phyloP scores from a whole-genome alignment of 1,140 invertebrate genomes.

The Penaeus indicus region DNA sequence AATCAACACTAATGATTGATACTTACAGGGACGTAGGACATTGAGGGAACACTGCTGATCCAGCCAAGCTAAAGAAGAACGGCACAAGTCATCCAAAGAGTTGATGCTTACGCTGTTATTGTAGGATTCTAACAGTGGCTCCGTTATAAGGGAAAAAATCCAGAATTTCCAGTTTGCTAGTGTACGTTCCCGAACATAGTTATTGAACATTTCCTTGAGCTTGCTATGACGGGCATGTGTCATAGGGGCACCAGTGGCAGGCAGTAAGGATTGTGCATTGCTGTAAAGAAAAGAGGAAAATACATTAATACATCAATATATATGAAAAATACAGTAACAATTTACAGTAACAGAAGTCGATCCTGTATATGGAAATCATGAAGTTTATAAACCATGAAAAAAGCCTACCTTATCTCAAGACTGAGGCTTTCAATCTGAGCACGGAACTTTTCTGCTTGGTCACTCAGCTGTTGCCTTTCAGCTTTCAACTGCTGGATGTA shows the following conservation, averaged over 20 bases:
- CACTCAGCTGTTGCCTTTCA: constrained; percentile 86
- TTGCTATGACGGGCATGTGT: constrained; percentile 85
- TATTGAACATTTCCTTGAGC: constrained; percentile 94
- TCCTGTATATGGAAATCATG: neutral
- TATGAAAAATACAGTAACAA: constrained; percentile 53
- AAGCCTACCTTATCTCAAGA: constrained; percentile 84
- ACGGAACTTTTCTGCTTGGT: constrained; percentile 75
- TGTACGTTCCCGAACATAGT: constrained; percentile 88
- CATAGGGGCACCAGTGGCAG: constrained; percentile 94
- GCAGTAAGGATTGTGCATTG: constrained; percentile 93
- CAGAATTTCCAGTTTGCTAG: constrained; percentile 97
- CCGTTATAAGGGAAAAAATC: constrained; percentile 94
- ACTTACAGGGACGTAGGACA: constrained; percentile 63
- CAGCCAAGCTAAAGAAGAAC: constrained; percentile 92
- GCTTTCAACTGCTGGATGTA: constrained; percentile 91
- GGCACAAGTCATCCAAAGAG: constrained; percentile 91
- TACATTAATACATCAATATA: neutral
- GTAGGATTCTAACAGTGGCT: constrained; percentile 89
- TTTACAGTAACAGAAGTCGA: neutral
- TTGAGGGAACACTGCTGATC: constrained; percentile 93
- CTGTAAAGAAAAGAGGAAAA: constrained; percentile 72
- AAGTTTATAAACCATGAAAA: neutral
- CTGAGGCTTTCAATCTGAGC: constrained; percentile 92
- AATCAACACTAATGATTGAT: neutral
- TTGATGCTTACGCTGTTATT: constrained; percentile 91